Base-by-base conservation (phyloP, 2,797 vertebrate species). In the Schizopygopsis pylzovi region DNA sequence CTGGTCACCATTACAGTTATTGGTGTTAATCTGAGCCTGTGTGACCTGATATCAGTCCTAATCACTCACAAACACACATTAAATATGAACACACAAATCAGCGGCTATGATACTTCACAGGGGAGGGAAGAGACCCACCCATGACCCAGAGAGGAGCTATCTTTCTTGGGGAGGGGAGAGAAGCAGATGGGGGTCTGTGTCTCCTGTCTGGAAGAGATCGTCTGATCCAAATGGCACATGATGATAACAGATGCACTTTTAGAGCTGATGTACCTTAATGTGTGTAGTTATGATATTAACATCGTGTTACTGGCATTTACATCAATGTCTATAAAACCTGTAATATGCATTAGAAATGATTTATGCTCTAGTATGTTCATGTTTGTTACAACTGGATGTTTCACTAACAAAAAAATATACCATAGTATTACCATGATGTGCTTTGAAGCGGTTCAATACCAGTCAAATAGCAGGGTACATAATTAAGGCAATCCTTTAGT, bases 1-100 rank as follows among this genome's bases (percentile, higher is more conserved):
- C 95, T 95, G 96, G 93, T 95, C 92, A 88, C 94, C 92, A 92
- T 95, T 94, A 95, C 86, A 93, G 85, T 88, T 95, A 94, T 91
- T 93, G 94, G 93, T 91, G 87, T 94, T 95, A 95, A 96, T 95
- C 94, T 93, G 90, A 91, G 83, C 85, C 93, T 92, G 91, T 81
- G 90, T 94, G 95, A 95, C 95, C 95, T 86, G 92, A 93, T 95
- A 94, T 94, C 92, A 91, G 90, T 85, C 82, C 84, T 91, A 91
- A 94, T 94, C 94, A 94, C 85, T 81, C 59, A 67, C 70, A 83
- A 92, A 92, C 89, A 91, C 90, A 90, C 93, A 93, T 94, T 95
- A 96, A 94, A 94, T 91, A 92, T 90, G 88, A 92, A 89, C 89
- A 89, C 82, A 33, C 70, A 75, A 84, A 65, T 87, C 54, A 67